A percentile compares a stretch with the other conserved stretches of the same genome.
These are phyloP conservation scores for Tricholauxania praeusta DNA, from an alignment of 2,888 invertebrate genomes.

Conservation along the genomic window DNA sequence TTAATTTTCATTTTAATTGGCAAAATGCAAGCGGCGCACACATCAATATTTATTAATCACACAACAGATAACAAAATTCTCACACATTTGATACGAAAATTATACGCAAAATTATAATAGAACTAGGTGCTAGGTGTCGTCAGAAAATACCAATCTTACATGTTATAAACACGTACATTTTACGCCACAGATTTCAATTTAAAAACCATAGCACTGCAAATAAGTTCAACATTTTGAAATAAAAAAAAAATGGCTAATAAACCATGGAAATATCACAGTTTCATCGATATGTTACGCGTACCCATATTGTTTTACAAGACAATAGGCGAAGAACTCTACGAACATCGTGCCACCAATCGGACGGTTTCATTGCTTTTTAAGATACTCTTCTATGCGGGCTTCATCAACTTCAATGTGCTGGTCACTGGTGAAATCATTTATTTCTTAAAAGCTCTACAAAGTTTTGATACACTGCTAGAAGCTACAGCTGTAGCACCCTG, in stretches of 20 bases:
- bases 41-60: too few species aligned
- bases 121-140: too few species aligned
- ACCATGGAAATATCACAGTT: slow-evolving; percentile 39
- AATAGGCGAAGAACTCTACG: slow-evolving; percentile 58
- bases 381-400: slow-evolving; percentile 48
- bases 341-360: slow-evolving; percentile 50
- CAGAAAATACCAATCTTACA: too few species aligned
- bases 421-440: slow-evolving; percentile 56
- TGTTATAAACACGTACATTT: too few species aligned
- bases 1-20: too few species aligned
- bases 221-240: not conserved
- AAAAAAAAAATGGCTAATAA: slow-evolving; percentile 3
- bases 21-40: too few species aligned
- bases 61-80: too few species aligned
- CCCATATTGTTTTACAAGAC: slow-evolving; percentile 55
- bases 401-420: slow-evolving; percentile 56
- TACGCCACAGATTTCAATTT: too few species aligned
- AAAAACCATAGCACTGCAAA: not conserved
- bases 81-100: too few species aligned
- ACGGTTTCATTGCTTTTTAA: slow-evolving; percentile 42
- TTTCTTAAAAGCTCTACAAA: slow-evolving; percentile 53
- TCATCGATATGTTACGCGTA: slow-evolving; percentile 52
- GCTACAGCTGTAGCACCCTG: slow-evolving; percentile 62
- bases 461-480: slow-evolving; percentile 52
- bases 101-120: too few species aligned